Evolutionary conservation across 2,888 invertebrate species (phyloP).

Genomic region (Caenorhabditis plicata): DNA sequence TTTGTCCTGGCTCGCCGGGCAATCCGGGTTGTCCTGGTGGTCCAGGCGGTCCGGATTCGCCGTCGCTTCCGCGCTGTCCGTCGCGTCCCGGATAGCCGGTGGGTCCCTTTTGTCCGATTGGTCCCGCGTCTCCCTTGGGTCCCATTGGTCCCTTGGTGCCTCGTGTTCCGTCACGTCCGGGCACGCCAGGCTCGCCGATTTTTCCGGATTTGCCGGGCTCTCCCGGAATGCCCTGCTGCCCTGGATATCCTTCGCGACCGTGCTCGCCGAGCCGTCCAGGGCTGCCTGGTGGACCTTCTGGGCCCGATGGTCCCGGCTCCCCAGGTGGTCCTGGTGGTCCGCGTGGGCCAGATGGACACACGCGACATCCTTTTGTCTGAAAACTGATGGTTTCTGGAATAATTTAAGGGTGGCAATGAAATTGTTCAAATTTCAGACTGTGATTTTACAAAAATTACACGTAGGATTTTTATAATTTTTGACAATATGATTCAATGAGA

Average conservation of each 20-base stretch:
- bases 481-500: too few relatives aligned
- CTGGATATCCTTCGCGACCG: constrained; percentile 53
- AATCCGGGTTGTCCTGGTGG: constrained; percentile 51
- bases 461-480: too few relatives aligned
- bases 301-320: constrained; percentile 47
- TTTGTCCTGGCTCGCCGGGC: constrained; percentile 49
- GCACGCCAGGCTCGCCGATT: constrained; percentile 40
- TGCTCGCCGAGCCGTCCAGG: constrained; percentile 51
- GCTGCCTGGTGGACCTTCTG: constrained; percentile 52
- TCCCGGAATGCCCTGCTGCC: constrained; percentile 56
- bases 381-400: too few relatives aligned
- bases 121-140: constrained; percentile 52
- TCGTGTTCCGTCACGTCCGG: constrained; percentile 39
- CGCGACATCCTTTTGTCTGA: constrained; percentile 47
- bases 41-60: constrained; percentile 50
- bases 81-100: constrained; percentile 53
- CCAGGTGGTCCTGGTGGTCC: constrained; percentile 61
- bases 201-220: constrained; percentile 56
- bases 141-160: constrained; percentile 54
- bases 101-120: constrained; percentile 54
- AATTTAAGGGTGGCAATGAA: too few relatives aligned
- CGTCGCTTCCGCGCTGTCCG: constrained; percentile 47
- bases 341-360: constrained; percentile 58
- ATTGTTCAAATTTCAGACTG: too few relatives aligned
- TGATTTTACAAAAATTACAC: too few relatives aligned